A percentile compares a stretch with the other conserved stretches of the same genome.
Evolutionary conservation across 2,113 vertebrate species (phyloP).

Genomic region (Dipodomys stephensi): DNA sequence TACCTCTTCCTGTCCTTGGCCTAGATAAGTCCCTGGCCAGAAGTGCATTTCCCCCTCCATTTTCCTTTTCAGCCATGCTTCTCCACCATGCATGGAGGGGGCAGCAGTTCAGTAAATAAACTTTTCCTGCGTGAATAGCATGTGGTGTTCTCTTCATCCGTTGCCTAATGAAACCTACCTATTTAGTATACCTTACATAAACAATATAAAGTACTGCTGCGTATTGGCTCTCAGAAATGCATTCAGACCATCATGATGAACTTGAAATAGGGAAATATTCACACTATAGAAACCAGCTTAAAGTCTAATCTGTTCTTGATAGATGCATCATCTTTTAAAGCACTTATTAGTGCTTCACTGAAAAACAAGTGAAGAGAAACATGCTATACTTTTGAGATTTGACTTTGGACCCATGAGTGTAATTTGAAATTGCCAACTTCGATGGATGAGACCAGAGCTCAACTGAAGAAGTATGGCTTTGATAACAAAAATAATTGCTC

Average conservation of each 20-base stretch:
- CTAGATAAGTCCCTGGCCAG: no score
- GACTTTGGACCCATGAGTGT: neutral
- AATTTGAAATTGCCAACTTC: neutral
- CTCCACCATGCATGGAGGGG: no score
- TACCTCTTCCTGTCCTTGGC: no score
- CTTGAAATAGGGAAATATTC: conserved; percentile 13
- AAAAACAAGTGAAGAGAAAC: neutral
- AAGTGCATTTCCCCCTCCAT: no score
- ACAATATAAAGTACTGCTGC: neutral
- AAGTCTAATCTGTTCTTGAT: neutral
- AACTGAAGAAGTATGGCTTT: neutral
- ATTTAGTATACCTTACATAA: no score
- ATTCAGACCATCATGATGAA: neutral
- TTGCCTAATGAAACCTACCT: no score
- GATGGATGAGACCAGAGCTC: no score
- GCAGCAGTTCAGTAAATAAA: no score
- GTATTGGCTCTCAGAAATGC: neutral
- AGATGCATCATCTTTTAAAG: neutral
- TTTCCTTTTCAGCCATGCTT: no score
- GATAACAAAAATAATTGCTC: neutral
- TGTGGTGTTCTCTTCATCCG: no score
- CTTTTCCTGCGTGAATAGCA: no score
- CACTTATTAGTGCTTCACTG: neutral
- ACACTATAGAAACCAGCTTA: neutral
- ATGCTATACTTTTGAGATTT: neutral